Evolutionary conservation across 1,140 invertebrate genomes (phyloP), one percentile per base, ranked within the genome.

Genomic region (Lasioglossum albipes): DNA sequence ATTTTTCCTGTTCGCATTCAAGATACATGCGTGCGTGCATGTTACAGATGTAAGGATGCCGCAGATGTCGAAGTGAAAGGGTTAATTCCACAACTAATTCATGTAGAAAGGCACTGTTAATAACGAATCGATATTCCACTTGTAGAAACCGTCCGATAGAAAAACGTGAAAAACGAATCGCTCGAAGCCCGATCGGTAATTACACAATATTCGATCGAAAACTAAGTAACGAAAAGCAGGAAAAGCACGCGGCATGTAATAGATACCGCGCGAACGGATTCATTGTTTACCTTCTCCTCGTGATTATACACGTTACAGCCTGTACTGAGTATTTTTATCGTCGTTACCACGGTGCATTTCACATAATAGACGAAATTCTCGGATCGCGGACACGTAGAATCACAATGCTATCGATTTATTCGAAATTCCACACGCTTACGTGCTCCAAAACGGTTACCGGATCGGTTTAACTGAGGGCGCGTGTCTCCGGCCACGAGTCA

Each of bases 201-300:
- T 61, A 57, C 18, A 74, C 20, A n/a, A 45, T 13, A 42, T 41
- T 20, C 31, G 16, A 49, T 49, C 9, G 4, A 16, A 45, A 81
- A 70, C 9, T 36, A 20, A 27, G 57, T 45, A 81, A 75, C 36
- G 9, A 16, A 57, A 70, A 68, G 72, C n/a, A 62, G 22, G 41
- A 64, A 65, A 52, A 73, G 64, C 69, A 73, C 59, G 75, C 78
- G 74, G 69, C 62, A 36, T 76, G 74, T 83, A 73, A 27, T 45
- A 75, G 69, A 77, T 68, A 85, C 75, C 70, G 79, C 62, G 66
- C 83, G 45, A 54, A 86, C 64, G 59, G 67, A 81, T 74, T 82
- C 68, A 80, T 79, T 86, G 82, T 88, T 88, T 88, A 84, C 87
- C 82, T 82, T 81, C 61, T 72, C 10, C 45, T 45, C 22, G 45